phyloP scores from a whole-genome alignment of 2,113 vertebrate species.

The Morone saxatilis region DNA sequence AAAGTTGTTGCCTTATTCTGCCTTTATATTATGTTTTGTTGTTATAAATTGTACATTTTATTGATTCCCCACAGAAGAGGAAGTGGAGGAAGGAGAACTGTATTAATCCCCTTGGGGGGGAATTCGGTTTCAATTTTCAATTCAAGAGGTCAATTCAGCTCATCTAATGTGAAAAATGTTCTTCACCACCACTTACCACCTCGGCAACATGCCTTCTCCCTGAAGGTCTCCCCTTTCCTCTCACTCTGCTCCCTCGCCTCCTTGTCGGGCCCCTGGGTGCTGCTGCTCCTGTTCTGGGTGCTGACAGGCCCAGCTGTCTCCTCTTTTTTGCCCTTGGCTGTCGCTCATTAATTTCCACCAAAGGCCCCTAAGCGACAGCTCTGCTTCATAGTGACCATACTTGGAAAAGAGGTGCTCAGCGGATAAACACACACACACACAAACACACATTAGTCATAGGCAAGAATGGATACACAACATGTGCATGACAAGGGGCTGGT shows the following conservation, averaged over 20 bases:
- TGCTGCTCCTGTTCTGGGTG: slow-evolving; percentile 77
- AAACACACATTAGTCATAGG: slow-evolving; percentile 17
- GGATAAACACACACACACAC: slow-evolving; percentile 46
- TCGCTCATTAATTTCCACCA: slow-evolving; percentile 93
- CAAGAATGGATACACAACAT: background rate
- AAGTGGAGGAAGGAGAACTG: no score
- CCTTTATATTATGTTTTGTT: no score
- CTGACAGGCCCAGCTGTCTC: slow-evolving; percentile 95
- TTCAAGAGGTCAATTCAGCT: no score
- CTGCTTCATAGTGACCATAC: slow-evolving; percentile 92
- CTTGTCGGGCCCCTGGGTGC: slow-evolving; percentile 46
- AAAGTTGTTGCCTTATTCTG: no score
- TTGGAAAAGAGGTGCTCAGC: slow-evolving; percentile 88
- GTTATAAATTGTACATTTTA: no score
- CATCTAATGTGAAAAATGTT: background rate
- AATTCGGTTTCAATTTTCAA: no score
- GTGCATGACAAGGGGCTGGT: background rate
- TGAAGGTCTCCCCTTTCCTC: slow-evolving; percentile 5
- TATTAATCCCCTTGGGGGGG: no score
- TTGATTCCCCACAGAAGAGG: no score
- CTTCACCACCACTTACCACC: background rate
- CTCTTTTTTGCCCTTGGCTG: slow-evolving; percentile 92
- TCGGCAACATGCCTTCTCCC: background rate
- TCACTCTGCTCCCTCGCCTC: slow-evolving; percentile 22
- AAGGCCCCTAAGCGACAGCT: slow-evolving; percentile 90